Evolutionary conservation across 1,140 invertebrate species (phyloP).

Genomic region (Diabrotica virgifera): DNA sequence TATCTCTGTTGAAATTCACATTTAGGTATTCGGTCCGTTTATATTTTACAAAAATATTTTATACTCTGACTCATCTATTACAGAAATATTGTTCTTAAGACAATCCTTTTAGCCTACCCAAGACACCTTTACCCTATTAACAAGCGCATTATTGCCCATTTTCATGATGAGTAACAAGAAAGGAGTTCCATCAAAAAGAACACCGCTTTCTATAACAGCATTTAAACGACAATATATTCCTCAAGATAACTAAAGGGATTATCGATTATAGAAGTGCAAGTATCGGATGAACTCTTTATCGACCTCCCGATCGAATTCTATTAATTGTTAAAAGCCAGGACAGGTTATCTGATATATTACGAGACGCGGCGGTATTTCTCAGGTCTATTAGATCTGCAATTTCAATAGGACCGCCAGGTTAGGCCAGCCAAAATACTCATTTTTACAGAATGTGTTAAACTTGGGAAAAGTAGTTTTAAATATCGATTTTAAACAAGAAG

Average conservation of each 20-base stretch:
- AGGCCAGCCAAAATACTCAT: background rate
- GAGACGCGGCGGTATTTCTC: slow-evolving; percentile 10
- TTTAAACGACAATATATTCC: slow-evolving; percentile 14
- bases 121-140: too few species aligned
- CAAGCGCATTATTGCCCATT: background rate
- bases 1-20: too few species aligned
- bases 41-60: too few species aligned
- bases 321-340: slow-evolving; percentile 20
- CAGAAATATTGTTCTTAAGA: too few species aligned
- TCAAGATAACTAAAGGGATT: slow-evolving; percentile 8
- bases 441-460: background rate
- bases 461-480: too few species aligned
- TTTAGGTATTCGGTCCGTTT: too few species aligned
- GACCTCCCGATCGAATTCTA: slow-evolving; percentile 18
- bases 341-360: slow-evolving; percentile 15
- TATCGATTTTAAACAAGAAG: too few species aligned
- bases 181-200: background rate
- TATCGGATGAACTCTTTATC: slow-evolving; percentile 21
- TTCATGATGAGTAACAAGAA: background rate
- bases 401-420: slow-evolving; percentile 1
- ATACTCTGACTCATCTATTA: too few species aligned
- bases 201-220: slow-evolving; percentile 16
- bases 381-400: slow-evolving; percentile 19
- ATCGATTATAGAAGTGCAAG: slow-evolving; percentile 18
- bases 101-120: too few species aligned